These are phyloP conservation scores for Halictus ligatus DNA, from an alignment of 2,888 invertebrate species.

Conservation along the genomic window DNA sequence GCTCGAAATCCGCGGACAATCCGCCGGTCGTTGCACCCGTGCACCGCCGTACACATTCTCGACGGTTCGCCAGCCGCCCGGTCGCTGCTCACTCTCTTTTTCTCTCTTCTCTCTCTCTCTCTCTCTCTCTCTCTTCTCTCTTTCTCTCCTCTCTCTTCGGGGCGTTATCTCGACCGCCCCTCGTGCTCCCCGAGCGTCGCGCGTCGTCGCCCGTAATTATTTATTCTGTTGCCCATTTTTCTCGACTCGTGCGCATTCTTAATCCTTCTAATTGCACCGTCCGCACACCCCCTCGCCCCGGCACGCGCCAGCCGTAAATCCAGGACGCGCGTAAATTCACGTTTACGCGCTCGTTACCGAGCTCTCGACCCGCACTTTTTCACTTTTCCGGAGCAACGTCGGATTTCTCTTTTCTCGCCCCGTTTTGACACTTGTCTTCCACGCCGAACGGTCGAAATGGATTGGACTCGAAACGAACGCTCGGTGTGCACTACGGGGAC, in stretches of 20 bases:
- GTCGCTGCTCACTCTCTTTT: not conserved
- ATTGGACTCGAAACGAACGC: not conserved
- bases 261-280: slow-evolving; percentile 37
- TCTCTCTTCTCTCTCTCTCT: not conserved
- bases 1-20: slow-evolving; percentile 71
- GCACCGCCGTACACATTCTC: slow-evolving; percentile 46
- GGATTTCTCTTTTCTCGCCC: not conserved
- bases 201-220: slow-evolving; percentile 22
- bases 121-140: slow-evolving; percentile 8
- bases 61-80: slow-evolving; percentile 59
- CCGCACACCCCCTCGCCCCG: not conserved
- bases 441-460: not conserved
- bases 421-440: not conserved
- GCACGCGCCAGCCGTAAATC: slow-evolving; percentile 26
- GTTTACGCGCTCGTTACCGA: slow-evolving; percentile 27
- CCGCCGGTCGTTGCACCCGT: slow-evolving; percentile 72
- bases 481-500: not conserved
- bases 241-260: slow-evolving; percentile 4
- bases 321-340: slow-evolving; percentile 24
- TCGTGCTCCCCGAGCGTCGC: not conserved
- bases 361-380: not conserved
- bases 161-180: slow-evolving; percentile 1
- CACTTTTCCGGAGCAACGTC: slow-evolving; percentile 17
- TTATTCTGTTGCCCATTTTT: slow-evolving; percentile 36
- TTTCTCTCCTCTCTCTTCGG: not conserved